These are phyloP conservation scores for Halictus rubicundus DNA, from an alignment of 1,140 invertebrate genomes.

Conservation along the genomic window DNA sequence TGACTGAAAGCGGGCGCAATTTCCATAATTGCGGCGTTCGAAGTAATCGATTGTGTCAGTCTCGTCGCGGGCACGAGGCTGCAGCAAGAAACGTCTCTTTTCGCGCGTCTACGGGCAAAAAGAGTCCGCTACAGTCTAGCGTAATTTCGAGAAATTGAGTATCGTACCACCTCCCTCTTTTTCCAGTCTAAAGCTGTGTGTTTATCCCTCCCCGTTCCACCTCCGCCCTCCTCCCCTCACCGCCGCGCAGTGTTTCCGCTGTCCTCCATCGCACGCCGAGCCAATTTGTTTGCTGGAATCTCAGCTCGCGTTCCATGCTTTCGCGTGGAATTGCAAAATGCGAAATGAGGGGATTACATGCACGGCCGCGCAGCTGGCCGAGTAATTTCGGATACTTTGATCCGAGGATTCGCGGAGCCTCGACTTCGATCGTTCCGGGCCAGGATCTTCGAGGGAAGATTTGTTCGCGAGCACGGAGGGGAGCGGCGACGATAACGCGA, in stretches of 20 bases:
- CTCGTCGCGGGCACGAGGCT: background rate
- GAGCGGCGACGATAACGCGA: no score
- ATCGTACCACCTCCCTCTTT: background rate
- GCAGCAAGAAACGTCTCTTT: background rate
- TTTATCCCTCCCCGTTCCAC: background rate
- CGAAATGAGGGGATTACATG: constrained; percentile 25
- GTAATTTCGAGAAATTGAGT: constrained; percentile 22
- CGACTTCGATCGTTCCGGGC: background rate
- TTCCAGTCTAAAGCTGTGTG: background rate
- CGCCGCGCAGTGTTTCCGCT: no score
- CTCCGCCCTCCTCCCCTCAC: no score
- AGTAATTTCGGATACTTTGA: constrained; percentile 10
- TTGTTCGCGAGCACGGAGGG: background rate
- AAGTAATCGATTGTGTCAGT: no score
- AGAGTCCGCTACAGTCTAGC: background rate
- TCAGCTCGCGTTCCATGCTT: background rate
- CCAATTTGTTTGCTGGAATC: constrained; percentile 23
- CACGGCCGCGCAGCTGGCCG: constrained; percentile 17
- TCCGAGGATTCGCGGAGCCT: constrained; percentile 3
- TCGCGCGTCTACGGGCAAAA: background rate
- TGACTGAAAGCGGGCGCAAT: no score
- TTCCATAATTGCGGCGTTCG: no score
- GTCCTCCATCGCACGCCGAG: background rate
- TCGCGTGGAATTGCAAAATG: constrained; percentile 30
- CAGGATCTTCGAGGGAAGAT: background rate